Base-by-base conservation (phyloP, 1,140 invertebrate genomes). In the Pachypeltis micranthus region DNA sequence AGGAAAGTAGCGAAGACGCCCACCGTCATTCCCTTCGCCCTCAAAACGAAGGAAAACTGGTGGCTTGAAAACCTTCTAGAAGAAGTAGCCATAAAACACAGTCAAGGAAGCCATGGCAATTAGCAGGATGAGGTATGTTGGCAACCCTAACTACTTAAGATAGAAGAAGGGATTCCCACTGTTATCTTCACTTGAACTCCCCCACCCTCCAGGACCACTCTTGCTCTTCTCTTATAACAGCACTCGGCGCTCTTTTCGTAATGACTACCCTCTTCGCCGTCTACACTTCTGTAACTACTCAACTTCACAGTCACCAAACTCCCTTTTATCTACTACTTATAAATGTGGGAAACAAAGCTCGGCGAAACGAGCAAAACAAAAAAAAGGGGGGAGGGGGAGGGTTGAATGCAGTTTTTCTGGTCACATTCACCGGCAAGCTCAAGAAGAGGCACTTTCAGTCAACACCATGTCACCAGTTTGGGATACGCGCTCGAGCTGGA, bases 121-220 rank as follows among this genome's bases (percentile, higher is more conserved):
- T 51, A 51, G 47, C 47, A 21, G 47, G 47, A 51, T 51, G 47
- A 51, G 47, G 47, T 51, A 51, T 51, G 47, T 51, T 51, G 47
- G 47, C 47, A 51, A 16, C 47, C 47, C 47, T 51, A 21, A 51
- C 47, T 51, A 51, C 47, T 51, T 51, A 51, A 51, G 47, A 51
- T 51, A 51, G 47, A 51, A 51, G 47, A 51, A 51, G 47, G 47
- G 47, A 51, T 51, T 21, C 21, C 47, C 7, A 51, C 47, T 51
- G 47, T 51, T 51, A 51, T 51, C 47, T 51, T 21, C 47, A 51
- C 10, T 21, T 21, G 12, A 4, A 4, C 21, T 51, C 47, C 47
- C 4, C n/a, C n/a, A n/a, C n/a, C n/a, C n/a, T n/a, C n/a, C n/a
- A n/a, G n/a, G n/a, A n/a, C n/a, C n/a, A n/a, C n/a, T n/a, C n/a